Evolutionary conservation across 2,888 invertebrate species (phyloP), one percentile per base, ranked within the genome.

Genomic region (Trypoxylon attenuatum): DNA sequence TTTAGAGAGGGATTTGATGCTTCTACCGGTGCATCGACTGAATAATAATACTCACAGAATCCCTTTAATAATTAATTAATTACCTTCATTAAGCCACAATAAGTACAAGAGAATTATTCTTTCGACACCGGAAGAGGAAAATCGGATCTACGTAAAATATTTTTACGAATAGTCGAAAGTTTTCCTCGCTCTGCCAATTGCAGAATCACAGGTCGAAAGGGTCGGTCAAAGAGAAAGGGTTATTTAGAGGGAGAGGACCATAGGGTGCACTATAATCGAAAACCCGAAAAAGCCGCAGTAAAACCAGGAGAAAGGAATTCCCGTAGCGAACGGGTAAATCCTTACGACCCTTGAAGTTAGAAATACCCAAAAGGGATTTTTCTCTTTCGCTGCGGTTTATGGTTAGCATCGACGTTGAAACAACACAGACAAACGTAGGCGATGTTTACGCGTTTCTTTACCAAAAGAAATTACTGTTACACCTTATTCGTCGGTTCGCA

Each of bases 391-490:
- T 18, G 10, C 49, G 10, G 49, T 33, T 18, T 33, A 33, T 27
- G 25, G 13, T 3, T 22, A 8, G 43, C 21, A n/a, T 10, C 18
- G 38, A 22, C 2, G 25, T 25, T 19, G 10, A 5, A 39, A 55
- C 16, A 8, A 16, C 42, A 56, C 43, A 19, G 18, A 27, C 33
- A 29, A 39, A 45, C 49, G 49, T 43, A 49, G 45, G 56, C 47
- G 47, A 38, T 5, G 23, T 29, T 16, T 49, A 45, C 29, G 19
- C 18, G 38, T n/a, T n/a, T n/a, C n/a, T n/a, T n/a, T n/a, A 38
- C 33, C 43, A 21, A 54, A 63, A 63, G 58, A 54, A 49, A 59
- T 63, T 63, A 50, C 58, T 25, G 38, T 58, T 49, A 53, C 50
- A 53, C 38, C 55, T 54, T 49, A 19, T 18, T 10, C n/a, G n/a